Conservation (phyloP, 2,888 invertebrate species). For the Eupelmus urozonus region DNA sequence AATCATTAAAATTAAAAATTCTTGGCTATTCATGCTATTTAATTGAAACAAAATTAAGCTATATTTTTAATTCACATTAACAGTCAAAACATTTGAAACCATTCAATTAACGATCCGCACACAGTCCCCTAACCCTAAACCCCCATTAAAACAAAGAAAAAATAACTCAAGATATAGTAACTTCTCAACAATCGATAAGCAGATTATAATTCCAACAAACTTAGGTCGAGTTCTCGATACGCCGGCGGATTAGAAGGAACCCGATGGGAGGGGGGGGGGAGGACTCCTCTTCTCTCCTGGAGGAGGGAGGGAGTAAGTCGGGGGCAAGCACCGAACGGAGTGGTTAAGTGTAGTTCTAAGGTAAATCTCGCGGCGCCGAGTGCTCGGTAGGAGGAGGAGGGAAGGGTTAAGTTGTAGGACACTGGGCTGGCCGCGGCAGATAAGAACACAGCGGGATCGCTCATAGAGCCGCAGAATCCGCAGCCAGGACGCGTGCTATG, state of each 20-base stretch:
- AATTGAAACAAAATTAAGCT: no score
- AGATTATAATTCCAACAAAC: no score
- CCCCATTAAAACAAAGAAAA: no score
- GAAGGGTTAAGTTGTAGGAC: conserved; percentile 76
- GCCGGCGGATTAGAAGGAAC: conserved; percentile 51
- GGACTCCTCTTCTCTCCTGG: neutral
- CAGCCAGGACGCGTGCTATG: conserved; percentile 63
- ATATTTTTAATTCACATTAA: no score
- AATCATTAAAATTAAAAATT: no score
- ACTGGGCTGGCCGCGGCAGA: conserved; percentile 73
- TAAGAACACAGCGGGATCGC: conserved; percentile 71
- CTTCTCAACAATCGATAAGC: no score
- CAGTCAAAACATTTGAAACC: no score
- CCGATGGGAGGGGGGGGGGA: conserved; percentile 18
- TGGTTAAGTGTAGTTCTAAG: conserved; percentile 55
- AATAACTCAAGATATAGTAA: no score
- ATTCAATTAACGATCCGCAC: no score
- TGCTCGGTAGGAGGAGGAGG: conserved; percentile 47
- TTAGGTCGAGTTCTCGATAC: conserved; percentile 28
- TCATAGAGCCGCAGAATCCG: conserved; percentile 71
- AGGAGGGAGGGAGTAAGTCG: conserved; percentile 2
- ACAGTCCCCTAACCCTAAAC: no score
- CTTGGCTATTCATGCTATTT: no score
- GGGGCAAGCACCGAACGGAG: conserved; percentile 26
- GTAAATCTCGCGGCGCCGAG: conserved; percentile 49